Evolutionary conservation across 2,113 vertebrate genomes (phyloP).

Genomic region (Ptyas mucosa): DNA sequence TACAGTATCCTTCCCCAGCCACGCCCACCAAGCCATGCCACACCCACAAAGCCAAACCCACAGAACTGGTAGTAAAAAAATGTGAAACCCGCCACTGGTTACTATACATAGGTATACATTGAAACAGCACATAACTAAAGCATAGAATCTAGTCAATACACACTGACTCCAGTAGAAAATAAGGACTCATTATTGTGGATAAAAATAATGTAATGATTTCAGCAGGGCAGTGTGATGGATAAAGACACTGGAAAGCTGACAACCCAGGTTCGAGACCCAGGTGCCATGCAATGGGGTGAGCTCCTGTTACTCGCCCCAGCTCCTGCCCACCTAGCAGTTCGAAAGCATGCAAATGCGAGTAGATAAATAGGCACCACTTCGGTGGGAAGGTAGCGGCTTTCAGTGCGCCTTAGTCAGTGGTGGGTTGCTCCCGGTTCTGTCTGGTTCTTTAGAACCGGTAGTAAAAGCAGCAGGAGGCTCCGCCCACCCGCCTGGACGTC

Average conservation of each 20-base stretch:
- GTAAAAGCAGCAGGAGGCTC: too few species aligned
- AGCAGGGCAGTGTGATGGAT: neutral
- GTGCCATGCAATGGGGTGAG: neutral
- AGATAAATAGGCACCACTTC: neutral
- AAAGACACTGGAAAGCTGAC: neutral
- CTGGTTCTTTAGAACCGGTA: too few species aligned
- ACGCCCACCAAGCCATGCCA: too few species aligned
- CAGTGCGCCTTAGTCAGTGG: neutral
- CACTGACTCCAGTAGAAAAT: neutral
- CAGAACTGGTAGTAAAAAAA: too few species aligned
- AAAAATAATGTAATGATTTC: neutral
- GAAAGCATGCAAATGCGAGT: neutral
- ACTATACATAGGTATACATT: conserved; percentile 4
- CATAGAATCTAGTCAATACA: neutral
- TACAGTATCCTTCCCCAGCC: too few species aligned
- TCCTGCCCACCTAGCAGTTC: neutral
- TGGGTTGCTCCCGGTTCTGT: too few species aligned
- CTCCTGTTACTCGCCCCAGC: neutral
- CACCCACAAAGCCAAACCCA: too few species aligned
- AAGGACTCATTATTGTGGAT: neutral
- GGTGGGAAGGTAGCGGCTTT: neutral
- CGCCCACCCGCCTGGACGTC: too few species aligned
- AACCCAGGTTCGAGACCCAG: neutral
- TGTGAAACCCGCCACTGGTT: too few species aligned
- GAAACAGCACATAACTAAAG: conserved; percentile 12